A percentile compares a stretch with the other conserved stretches of the same genome.
phyloP scores from a whole-genome alignment of 2,797 vertebrate species.

The Propithecus perrieri region DNA sequence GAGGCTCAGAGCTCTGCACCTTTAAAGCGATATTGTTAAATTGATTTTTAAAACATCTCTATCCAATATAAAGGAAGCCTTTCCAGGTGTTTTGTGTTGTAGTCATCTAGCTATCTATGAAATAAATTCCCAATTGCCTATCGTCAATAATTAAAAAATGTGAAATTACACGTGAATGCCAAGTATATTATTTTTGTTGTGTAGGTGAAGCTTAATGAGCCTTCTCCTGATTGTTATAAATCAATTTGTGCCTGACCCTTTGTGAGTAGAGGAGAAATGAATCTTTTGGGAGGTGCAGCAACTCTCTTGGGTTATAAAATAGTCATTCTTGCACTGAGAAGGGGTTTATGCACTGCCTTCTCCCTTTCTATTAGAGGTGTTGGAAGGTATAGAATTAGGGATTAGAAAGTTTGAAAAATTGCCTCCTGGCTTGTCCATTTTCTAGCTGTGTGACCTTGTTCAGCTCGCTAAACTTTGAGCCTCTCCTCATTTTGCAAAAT shows the following conservation, averaged over 20 bases:
- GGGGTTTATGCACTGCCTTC: neutral
- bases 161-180: neutral
- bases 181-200: conserved; percentile 28
- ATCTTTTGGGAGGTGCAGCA: neutral
- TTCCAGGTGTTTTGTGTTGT: neutral
- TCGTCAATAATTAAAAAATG: neutral
- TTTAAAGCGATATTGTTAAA: neutral
- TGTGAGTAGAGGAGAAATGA: neutral
- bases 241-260: neutral
- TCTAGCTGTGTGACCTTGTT: neutral
- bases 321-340: neutral
- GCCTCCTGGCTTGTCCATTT: neutral
- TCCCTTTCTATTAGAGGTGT: neutral
- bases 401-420: neutral
- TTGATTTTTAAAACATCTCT: neutral
- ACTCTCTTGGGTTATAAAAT: neutral
- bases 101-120: neutral
- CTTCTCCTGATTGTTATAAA: neutral
- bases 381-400: neutral
- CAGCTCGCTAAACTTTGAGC: neutral
- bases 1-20: neutral
- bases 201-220: neutral
- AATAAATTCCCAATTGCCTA: conserved; percentile 13
- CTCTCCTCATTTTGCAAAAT: neutral
- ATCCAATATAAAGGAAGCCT: neutral